Conservation (phyloP, 2,888 invertebrate genomes). For the Rutpela maculata region DNA sequence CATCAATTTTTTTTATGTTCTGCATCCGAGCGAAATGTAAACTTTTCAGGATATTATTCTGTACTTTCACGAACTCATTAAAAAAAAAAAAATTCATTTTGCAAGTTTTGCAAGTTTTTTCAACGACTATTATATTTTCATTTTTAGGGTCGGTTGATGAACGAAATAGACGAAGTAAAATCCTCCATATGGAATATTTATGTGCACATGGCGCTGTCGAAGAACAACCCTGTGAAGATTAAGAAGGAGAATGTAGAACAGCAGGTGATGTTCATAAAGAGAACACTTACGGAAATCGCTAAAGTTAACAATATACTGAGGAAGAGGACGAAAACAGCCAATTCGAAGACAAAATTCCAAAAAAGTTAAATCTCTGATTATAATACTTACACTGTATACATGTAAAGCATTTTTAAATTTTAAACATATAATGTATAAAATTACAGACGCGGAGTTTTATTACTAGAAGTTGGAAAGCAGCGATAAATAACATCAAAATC, state of each 20-base stretch:
- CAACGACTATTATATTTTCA: too few species aligned
- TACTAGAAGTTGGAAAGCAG: too few species aligned
- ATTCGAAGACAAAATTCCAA: slow-evolving; percentile 8
- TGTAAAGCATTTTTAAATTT: not conserved
- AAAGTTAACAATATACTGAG: slow-evolving; percentile 56
- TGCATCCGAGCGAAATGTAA: too few species aligned
- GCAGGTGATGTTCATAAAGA: slow-evolving; percentile 79
- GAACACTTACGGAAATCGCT: slow-evolving; percentile 76
- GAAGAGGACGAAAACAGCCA: slow-evolving; percentile 39
- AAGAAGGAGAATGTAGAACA: slow-evolving; percentile 77
- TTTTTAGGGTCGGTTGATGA: slow-evolving; percentile 54
- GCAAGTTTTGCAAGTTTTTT: too few species aligned
- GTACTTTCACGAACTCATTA: too few species aligned
- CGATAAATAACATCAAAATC: too few species aligned
- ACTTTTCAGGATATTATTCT: too few species aligned
- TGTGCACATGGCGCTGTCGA: slow-evolving; percentile 79
- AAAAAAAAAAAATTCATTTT: too few species aligned
- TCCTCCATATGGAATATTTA: slow-evolving; percentile 80
- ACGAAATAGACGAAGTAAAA: slow-evolving; percentile 75
- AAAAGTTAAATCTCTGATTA: not conserved
- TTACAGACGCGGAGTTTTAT: too few species aligned
- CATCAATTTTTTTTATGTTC: too few species aligned
- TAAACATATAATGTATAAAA: too few species aligned
- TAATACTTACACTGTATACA: not conserved
- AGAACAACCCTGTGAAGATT: slow-evolving; percentile 70